phyloP scores from a whole-genome alignment of 2,797 vertebrate genomes.

The Loriculus beryllinus region DNA sequence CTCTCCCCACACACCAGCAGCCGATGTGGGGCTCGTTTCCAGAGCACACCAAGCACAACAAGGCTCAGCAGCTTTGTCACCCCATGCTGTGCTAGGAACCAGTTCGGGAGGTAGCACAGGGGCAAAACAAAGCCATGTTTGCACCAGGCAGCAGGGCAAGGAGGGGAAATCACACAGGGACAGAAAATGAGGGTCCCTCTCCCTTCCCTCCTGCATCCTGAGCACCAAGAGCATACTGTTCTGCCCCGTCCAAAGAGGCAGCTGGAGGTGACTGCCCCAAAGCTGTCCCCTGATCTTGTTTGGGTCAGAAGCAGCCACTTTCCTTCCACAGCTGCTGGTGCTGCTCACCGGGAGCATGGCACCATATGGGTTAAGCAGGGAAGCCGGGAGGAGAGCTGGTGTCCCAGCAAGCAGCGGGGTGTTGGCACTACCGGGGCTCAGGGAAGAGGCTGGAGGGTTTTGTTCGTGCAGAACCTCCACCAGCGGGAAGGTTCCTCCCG shows the following conservation, averaged over 20 bases:
- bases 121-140: background rate
- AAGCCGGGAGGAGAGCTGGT: background rate
- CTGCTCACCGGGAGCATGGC: fast-evolving
- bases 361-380: fast-evolving
- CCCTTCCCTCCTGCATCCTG: background rate
- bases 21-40: fast-evolving
- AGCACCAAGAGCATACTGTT: background rate
- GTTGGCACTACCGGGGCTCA: background rate
- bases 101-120: background rate
- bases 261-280: background rate
- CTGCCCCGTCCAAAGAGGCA: background rate
- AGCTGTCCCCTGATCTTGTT: background rate
- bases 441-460: background rate
- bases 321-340: background rate
- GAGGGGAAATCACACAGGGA: background rate
- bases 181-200: background rate
- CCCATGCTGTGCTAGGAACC: background rate
- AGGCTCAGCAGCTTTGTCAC: background rate
- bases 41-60: background rate
- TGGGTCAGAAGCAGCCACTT: background rate
- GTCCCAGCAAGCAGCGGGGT: background rate
- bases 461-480: background rate
- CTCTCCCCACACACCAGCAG: background rate
- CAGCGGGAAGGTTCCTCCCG: background rate
- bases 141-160: fast-evolving